Conservation (phyloP, 1,140 invertebrate species). For the Zaprionus lachaisei region DNA sequence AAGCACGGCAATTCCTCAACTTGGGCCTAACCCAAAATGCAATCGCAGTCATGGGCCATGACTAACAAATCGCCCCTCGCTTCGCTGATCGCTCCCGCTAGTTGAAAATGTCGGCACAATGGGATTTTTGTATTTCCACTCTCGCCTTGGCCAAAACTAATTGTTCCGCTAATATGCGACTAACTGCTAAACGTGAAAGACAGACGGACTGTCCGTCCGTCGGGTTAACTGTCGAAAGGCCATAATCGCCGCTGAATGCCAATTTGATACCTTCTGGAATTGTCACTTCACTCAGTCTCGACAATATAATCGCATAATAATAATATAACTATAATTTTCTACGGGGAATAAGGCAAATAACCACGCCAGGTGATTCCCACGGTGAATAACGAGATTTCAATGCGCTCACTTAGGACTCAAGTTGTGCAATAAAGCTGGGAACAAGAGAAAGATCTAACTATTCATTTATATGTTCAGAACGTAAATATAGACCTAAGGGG, state of each 20-base stretch:
- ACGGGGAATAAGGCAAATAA: constrained; percentile 3
- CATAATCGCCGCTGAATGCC: neutral
- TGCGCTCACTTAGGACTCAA: neutral
- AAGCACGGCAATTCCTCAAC: constrained; percentile 1
- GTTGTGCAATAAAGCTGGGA: constrained; percentile 2
- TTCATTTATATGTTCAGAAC: neutral
- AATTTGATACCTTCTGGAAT: constrained; percentile 7
- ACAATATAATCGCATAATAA: constrained; percentile 5
- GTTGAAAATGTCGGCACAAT: constrained; percentile 28
- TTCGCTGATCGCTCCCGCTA: neutral
- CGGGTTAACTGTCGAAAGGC: neutral
- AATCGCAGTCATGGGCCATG: constrained; percentile 24
- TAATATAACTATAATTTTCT: neutral
- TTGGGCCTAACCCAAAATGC: constrained; percentile 37
- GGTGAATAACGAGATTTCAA: neutral
- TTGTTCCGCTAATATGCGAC: constrained; percentile 13
- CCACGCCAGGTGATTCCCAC: neutral
- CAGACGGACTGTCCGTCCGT: neutral
- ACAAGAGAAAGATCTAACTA: neutral
- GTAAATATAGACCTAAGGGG: neutral
- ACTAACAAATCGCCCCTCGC: constrained; percentile 17
- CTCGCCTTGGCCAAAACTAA: constrained; percentile 1
- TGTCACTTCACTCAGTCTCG: constrained; percentile 8
- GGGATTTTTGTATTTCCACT: constrained; percentile 31
- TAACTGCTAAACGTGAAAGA: constrained; percentile 4